These are phyloP conservation scores for Haplochromis burtoni DNA, from an alignment of 2,113 vertebrate species.

Conservation along the genomic window DNA sequence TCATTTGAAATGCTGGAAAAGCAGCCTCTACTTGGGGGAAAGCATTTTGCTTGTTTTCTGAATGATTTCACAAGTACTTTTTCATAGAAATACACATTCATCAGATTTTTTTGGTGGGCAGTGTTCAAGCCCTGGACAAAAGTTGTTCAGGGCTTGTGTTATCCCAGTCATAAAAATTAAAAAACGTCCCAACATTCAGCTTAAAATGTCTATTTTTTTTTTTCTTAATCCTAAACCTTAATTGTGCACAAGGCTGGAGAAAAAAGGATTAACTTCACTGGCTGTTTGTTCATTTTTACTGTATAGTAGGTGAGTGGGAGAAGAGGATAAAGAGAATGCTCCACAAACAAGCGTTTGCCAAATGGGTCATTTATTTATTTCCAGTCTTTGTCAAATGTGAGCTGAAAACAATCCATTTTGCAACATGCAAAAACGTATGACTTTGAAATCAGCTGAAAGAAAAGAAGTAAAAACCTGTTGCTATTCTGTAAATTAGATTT, in stretches of 20 bases:
- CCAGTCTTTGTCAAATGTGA: background rate
- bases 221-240: background rate
- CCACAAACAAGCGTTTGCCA: background rate
- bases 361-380: background rate
- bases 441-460: background rate
- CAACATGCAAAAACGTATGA: background rate
- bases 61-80: background rate
- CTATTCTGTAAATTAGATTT: background rate
- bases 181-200: background rate
- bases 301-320: background rate
- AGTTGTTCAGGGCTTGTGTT: background rate
- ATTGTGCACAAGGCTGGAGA: background rate
- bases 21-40: background rate
- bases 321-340: background rate
- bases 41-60: background rate
- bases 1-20: background rate
- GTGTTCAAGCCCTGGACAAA: background rate
- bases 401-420: background rate
- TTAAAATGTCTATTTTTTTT: background rate
- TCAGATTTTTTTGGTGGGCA: background rate
- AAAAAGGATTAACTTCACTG: background rate
- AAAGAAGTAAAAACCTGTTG: background rate
- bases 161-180: background rate
- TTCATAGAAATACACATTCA: background rate
- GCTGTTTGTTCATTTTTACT: background rate